Evolutionary conservation across 2,888 invertebrate species (phyloP).

Genomic region (Eristalis intricaria): DNA sequence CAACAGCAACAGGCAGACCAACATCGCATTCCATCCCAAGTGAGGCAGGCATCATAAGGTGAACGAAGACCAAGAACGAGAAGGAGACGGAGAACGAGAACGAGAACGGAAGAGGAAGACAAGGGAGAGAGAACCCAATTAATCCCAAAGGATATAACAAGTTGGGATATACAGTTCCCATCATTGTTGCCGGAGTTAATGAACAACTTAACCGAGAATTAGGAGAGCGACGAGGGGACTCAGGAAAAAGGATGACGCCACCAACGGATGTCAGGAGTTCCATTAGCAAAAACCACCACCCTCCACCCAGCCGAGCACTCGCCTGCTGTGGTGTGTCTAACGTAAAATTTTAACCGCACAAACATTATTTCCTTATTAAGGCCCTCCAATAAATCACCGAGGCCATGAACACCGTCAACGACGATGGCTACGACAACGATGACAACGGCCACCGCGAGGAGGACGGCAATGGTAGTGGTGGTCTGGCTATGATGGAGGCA

Average conservation of each 20-base stretch:
- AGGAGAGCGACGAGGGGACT: slow-evolving; percentile 19
- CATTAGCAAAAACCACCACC: slow-evolving; percentile 37
- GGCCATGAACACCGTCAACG: slow-evolving; percentile 1
- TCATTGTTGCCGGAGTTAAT: slow-evolving; percentile 64
- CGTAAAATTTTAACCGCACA: slow-evolving; percentile 52
- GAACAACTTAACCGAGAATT: slow-evolving; percentile 68
- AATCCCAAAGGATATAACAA: slow-evolving; percentile 62
- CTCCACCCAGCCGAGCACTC: neutral
- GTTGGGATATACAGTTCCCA: slow-evolving; percentile 49
- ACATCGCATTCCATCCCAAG: neutral
- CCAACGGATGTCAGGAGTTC: slow-evolving; percentile 37
- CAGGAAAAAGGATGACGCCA: neutral
- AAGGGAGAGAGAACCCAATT: slow-evolving; percentile 57
- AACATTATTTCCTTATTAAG: slow-evolving; percentile 67
- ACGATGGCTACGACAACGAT: neutral
- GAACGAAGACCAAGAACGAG: neutral
- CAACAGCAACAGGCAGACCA: slow-evolving; percentile 38
- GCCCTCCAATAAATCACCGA: slow-evolving; percentile 58
- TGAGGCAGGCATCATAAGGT: neutral
- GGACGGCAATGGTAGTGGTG: neutral
- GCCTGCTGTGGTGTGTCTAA: slow-evolving; percentile 20
- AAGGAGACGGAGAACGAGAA: neutral
- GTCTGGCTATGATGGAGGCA: neutral
- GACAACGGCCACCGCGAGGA: neutral
- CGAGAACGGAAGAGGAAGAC: slow-evolving; percentile 12